A percentile compares a stretch with the other conserved stretches of the same genome.
Conservation (phyloP, 2,888 invertebrate genomes). For the Phyllotreta striolata region DNA sequence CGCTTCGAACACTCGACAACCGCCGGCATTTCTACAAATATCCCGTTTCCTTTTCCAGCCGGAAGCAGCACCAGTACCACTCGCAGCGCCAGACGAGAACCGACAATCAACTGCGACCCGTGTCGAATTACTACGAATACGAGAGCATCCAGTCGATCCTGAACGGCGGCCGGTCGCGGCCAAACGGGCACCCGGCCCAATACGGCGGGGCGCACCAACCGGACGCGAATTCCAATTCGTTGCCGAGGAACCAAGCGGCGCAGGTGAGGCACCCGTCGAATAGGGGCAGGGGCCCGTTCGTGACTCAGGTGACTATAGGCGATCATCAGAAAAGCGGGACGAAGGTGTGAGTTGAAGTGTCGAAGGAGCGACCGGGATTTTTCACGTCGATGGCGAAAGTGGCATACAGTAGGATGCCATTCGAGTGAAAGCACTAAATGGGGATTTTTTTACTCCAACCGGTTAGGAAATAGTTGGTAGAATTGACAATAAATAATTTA, state of each 20-base stretch:
- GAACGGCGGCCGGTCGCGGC: slow-evolving; percentile 50
- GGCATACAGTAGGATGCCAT: too few relatives aligned
- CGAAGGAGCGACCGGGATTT: slow-evolving; percentile 4
- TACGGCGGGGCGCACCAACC: slow-evolving; percentile 45
- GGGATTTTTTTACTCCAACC: too few relatives aligned
- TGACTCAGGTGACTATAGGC: slow-evolving; percentile 70
- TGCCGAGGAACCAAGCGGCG: slow-evolving; percentile 50
- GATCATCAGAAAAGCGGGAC: slow-evolving; percentile 61
- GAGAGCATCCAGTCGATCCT: slow-evolving; percentile 76
- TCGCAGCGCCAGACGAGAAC: slow-evolving; percentile 66
- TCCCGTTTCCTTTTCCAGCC: slow-evolving; percentile 58
- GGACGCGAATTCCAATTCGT: slow-evolving; percentile 55
- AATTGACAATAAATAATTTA: too few relatives aligned
- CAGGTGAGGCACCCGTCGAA: slow-evolving; percentile 40
- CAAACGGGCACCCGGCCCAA: slow-evolving; percentile 49
- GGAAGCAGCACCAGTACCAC: slow-evolving; percentile 74
- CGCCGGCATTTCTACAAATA: not conserved
- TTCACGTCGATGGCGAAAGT: too few relatives aligned
- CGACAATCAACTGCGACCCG: slow-evolving; percentile 69
- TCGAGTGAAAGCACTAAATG: too few relatives aligned
- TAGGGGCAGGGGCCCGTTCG: slow-evolving; percentile 65
- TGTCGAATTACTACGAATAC: slow-evolving; percentile 86
- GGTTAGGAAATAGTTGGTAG: too few relatives aligned
- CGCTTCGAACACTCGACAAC: not conserved
- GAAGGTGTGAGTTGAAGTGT: slow-evolving; percentile 52